These are phyloP conservation scores for Trachops cirrhosus DNA, from an alignment of 2,797 vertebrate species.

Conservation along the genomic window DNA sequence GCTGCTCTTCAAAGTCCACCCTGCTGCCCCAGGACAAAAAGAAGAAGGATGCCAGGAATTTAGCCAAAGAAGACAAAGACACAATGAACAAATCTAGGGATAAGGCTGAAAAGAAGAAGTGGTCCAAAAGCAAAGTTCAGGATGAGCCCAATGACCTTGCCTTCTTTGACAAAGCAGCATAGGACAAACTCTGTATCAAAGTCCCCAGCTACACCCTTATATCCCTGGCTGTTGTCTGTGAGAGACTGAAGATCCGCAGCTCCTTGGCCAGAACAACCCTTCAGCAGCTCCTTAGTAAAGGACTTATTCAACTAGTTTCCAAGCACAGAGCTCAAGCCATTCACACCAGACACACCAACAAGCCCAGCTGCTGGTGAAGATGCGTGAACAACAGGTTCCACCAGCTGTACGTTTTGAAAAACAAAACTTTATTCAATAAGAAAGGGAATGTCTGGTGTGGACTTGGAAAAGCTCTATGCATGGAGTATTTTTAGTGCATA, in stretches of 20 bases:
- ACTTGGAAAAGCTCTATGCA: background rate
- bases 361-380: background rate
- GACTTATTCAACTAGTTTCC: background rate
- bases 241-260: background rate
- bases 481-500: background rate
- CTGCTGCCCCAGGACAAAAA: background rate
- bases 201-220: background rate
- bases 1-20: background rate
- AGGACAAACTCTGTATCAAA: background rate
- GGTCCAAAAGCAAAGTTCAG: background rate
- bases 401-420: background rate
- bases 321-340: background rate
- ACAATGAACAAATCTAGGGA: background rate
- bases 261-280: background rate
- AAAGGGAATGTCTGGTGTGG: background rate
- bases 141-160: background rate
- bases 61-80: background rate
- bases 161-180: background rate
- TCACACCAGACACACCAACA: background rate
- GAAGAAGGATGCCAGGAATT: background rate
- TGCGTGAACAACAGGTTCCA: background rate
- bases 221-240: background rate
- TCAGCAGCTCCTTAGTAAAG: background rate
- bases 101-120: background rate
- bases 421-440: background rate